Evolutionary conservation across 2,797 vertebrate genomes (phyloP), one percentile per base, ranked within the genome.

Genomic region (Coendou prehensilis): DNA sequence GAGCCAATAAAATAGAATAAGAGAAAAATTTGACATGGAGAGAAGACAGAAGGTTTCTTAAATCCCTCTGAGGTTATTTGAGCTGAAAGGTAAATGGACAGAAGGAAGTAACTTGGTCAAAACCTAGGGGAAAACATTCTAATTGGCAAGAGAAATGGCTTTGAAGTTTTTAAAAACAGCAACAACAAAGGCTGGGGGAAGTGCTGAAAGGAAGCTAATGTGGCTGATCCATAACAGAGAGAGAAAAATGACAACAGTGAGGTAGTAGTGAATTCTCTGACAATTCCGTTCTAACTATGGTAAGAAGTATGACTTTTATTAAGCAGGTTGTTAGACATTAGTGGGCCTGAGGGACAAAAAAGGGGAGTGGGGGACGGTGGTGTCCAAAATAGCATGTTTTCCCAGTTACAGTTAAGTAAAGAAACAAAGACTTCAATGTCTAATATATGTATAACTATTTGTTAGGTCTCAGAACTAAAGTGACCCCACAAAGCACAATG

Each of bases 71-170:
- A 83, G 17, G 45, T n/a, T 80, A 93, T 94, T 13, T 61, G 18
- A 90, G 28, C 41, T 90, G 76, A 94, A 96, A 85, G 18, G 17
- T 76, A 76, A 90, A 87, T 20, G 37, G 54, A 95, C 89, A 80
- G 28, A 76, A 81, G 75, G 20, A 91, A 18, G 6, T 67, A 95
- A 90, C 9, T 50, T 94, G 5, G 15, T 90, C 15, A 94, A 78
- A 41, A 89, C 64, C 37, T 82, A 10, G 28, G 10, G 7, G 33
- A 73, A 22, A 91, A 89, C n/a, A 91, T 88, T 89, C 18, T 8
- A 30, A 3, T 33, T 81, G 33, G 54, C 52, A 64, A 79, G 67
- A 81, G 17, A 92, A 87, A 88, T 82, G 22, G 6, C 83, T 81
- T 88, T 71, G 50, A 33, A 73, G 10, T 28, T 56, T 37, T 57